Conservation (phyloP, 2,797 vertebrate genomes). For the Poeciliopsis infans region DNA sequence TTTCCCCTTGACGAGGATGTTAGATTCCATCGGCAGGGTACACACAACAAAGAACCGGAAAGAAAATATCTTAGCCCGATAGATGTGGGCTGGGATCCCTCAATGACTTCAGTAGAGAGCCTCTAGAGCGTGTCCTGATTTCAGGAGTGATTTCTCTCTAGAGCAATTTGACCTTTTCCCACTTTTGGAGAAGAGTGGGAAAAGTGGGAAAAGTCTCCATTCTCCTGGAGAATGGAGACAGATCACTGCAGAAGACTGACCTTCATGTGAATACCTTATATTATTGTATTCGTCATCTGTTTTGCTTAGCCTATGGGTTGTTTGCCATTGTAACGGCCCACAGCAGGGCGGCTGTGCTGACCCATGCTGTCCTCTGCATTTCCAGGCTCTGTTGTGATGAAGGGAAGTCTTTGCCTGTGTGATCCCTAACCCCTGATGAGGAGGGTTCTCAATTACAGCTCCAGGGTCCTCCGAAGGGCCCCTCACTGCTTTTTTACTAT, state of each 20-base stretch:
- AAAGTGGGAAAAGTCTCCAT: too few relatives aligned
- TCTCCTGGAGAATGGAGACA: conserved; percentile 68
- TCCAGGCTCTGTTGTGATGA: conserved; percentile 93
- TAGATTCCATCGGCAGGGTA: conserved; percentile 92
- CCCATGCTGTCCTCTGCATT: conserved; percentile 92
- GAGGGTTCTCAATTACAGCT: conserved; percentile 93
- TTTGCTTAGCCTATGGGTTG: conserved; percentile 91
- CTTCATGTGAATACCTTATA: conserved; percentile 82
- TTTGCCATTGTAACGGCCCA: conserved; percentile 94
- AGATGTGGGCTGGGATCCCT: conserved; percentile 92
- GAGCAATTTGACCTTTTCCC: conserved; percentile 77
- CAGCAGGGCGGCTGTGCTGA: conserved; percentile 90
- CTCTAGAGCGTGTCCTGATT: conserved; percentile 84
- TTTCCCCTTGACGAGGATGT: conserved; percentile 92
- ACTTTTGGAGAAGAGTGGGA: conserved; percentile 37
- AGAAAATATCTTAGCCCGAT: conserved; percentile 89
- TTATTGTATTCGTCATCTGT: conserved; percentile 92
- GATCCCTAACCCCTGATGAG: conserved; percentile 95
- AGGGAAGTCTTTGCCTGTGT: conserved; percentile 89
- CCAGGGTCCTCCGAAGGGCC: conserved; percentile 78
- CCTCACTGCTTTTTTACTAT: conserved; percentile 53
- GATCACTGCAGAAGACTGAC: conserved; percentile 73
- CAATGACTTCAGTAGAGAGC: conserved; percentile 88
- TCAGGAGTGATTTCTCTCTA: conserved; percentile 87
- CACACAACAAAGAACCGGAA: conserved; percentile 91